These are phyloP conservation scores for Mellilla xanthometata DNA, from an alignment of 2,888 invertebrate genomes.

Conservation along the genomic window DNA sequence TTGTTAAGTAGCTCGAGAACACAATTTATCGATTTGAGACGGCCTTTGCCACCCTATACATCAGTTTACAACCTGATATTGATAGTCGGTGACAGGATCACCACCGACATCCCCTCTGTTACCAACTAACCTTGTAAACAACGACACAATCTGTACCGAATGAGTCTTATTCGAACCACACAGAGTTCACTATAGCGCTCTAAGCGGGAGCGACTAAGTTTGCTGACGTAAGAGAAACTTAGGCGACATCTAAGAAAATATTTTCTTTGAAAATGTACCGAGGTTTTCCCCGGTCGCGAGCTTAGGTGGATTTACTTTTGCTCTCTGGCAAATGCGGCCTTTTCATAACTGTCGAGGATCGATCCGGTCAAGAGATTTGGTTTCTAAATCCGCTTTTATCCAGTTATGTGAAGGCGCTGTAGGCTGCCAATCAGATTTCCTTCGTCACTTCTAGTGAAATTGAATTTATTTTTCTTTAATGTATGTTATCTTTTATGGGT, in stretches of 20 bases:
- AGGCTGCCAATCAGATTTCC: neutral
- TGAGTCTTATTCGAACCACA: conserved; percentile 34
- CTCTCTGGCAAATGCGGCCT: conserved; percentile 56
- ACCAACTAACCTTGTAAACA: conserved; percentile 25
- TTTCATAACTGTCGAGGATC: conserved; percentile 75
- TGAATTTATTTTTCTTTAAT: too few species aligned
- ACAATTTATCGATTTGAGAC: conserved; percentile 75
- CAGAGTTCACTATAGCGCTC: conserved; percentile 28
- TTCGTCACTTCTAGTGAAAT: too few species aligned
- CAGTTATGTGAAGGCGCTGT: conserved; percentile 32
- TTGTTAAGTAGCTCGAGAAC: conserved; percentile 69
- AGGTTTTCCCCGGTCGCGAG: conserved; percentile 61
- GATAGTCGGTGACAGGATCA: conserved; percentile 74
- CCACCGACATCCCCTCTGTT: conserved; percentile 56
- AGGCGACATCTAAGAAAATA: conserved; percentile 66
- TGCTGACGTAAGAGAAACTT: conserved; percentile 49
- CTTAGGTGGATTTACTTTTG: conserved; percentile 64
- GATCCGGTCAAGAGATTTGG: conserved; percentile 62
- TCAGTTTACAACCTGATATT: conserved; percentile 74
- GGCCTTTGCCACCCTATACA: conserved; percentile 73
- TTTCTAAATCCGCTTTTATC: conserved; percentile 59
- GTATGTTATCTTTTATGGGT: too few species aligned
- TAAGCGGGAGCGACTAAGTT: conserved; percentile 32
- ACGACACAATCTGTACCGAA: conserved; percentile 10
- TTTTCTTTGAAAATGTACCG: conserved; percentile 64